These are phyloP conservation scores for Epizoanthus illoricatus DNA, from an alignment of 92 coral and sea anemone genomes.

Conservation along the genomic window DNA sequence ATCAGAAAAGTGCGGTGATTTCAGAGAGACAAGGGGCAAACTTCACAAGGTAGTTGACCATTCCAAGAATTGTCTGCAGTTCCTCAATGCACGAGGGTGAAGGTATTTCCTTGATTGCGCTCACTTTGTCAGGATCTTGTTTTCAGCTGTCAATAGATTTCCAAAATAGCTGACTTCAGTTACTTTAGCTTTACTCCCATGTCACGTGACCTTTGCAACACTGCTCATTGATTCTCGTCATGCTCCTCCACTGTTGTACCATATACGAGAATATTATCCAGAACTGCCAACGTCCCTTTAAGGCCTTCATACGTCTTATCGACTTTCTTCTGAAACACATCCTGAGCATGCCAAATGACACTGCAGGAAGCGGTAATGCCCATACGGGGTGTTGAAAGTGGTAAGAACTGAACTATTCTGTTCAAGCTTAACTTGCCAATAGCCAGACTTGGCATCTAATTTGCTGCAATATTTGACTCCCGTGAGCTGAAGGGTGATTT, in stretches of 20 bases:
- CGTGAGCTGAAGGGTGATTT: background rate
- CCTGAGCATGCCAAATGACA: conserved; percentile 43
- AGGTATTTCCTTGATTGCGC: background rate
- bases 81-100: conserved; percentile 8
- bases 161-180: conserved; percentile 16
- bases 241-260: too few species aligned
- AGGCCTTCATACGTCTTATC: conserved; percentile 9
- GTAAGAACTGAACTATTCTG: background rate
- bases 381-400: too few species aligned
- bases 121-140: conserved; percentile 15
- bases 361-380: background rate
- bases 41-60: background rate
- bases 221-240: too few species aligned
- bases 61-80: background rate
- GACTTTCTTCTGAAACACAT: conserved; percentile 35
- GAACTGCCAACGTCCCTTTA: conserved; percentile 10
- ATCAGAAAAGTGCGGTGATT: background rate
- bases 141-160: conserved; percentile 17
- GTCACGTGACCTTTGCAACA: conserved; percentile 22
- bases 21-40: too few species aligned
- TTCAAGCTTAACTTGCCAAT: background rate
- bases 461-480: conserved; percentile 20
- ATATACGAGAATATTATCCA: conserved; percentile 38
- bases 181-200: conserved; percentile 15
- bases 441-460: conserved; percentile 7